phyloP scores from a whole-genome alignment of 2,888 invertebrate species.

The Plagodis pulveraria region DNA sequence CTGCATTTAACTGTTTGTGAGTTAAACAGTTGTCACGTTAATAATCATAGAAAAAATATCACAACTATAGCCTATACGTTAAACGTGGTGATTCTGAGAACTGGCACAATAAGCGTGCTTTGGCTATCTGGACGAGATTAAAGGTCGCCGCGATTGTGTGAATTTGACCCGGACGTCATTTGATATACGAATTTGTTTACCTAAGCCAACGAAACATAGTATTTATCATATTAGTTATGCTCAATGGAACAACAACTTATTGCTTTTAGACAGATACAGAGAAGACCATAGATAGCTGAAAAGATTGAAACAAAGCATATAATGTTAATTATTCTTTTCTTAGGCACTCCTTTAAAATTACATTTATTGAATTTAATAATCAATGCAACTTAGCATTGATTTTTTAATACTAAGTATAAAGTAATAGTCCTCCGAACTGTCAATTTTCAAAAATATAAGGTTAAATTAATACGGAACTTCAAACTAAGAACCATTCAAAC shows the following conservation, averaged over 20 bases:
- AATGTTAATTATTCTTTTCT: no score
- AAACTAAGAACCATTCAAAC: no score
- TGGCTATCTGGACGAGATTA: constrained; percentile 76
- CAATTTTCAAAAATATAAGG: no score
- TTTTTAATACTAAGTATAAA: no score
- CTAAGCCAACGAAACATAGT: constrained; percentile 40
- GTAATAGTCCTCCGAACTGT: no score
- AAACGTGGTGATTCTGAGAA: constrained; percentile 67
- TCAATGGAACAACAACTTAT: constrained; percentile 27
- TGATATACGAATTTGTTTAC: constrained; percentile 65
- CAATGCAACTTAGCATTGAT: no score
- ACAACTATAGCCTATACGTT: constrained; percentile 56
- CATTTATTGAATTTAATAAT: no score
- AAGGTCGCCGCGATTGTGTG: constrained; percentile 77
- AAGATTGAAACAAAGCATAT: background rate
- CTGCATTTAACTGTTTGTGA: background rate
- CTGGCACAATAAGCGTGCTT: constrained; percentile 70
- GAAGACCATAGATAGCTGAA: background rate
- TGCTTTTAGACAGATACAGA: background rate
- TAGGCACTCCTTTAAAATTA: no score
- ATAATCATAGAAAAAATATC: constrained; percentile 37
- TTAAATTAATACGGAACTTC: no score
- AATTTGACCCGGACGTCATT: constrained; percentile 76
- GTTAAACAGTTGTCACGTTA: constrained; percentile 25
- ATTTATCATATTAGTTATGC: constrained; percentile 1